Percentiles rank a stretch among this genome's conserved stretches.
Evolutionary conservation across 2,113 vertebrate genomes (phyloP).

Genomic region (Lanius collurio): DNA sequence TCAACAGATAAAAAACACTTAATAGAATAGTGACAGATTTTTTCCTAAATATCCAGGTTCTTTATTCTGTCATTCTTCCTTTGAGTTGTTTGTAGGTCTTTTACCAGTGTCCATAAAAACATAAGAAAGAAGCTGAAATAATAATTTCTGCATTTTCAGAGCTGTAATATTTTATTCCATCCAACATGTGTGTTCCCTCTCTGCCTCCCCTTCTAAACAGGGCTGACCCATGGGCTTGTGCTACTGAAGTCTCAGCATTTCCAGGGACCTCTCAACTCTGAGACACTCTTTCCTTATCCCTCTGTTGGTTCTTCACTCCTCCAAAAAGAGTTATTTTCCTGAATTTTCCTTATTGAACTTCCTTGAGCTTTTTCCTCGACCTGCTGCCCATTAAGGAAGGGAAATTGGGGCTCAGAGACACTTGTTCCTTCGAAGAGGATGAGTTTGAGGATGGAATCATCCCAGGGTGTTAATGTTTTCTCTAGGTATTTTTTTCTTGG

Average conservation of each 20-base stretch:
- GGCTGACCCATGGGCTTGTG: fast-evolving
- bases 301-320: neutral
- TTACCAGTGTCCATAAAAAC: neutral
- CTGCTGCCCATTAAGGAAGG: neutral
- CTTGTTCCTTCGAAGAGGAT: neutral
- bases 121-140: neutral
- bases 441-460: neutral
- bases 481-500: neutral
- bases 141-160: neutral
- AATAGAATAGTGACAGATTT: fast-evolving
- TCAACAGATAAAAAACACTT: neutral
- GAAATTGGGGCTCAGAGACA: neutral
- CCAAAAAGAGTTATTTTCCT: neutral
- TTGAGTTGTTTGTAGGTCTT: fast-evolving
- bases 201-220: neutral
- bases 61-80: neutral
- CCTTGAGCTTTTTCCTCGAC: neutral
- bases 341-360: neutral
- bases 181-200: fast-evolving
- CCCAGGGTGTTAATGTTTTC: neutral
- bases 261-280: neutral
- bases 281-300: neutral
- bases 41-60: neutral
- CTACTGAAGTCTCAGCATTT: neutral
- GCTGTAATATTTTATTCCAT: neutral